phyloP scores from a whole-genome alignment of 2,113 vertebrate genomes.

The Astatoreochromis straeleni region DNA sequence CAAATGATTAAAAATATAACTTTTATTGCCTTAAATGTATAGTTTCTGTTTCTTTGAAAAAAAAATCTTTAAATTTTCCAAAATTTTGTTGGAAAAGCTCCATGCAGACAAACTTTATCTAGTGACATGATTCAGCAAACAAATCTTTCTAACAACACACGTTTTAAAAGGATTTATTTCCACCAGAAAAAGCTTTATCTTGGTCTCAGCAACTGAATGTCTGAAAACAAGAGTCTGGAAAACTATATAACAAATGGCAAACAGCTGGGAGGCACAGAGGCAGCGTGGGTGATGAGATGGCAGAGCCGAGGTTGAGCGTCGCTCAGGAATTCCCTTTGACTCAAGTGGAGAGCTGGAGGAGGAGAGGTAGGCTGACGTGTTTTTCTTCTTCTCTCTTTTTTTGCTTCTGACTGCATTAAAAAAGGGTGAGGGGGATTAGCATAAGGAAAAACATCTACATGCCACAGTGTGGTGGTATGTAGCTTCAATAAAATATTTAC shows the following conservation, averaged over 20 bases:
- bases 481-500: slow-evolving; percentile 7
- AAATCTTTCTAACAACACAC: not conserved
- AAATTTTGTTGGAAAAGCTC: not conserved
- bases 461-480: not conserved
- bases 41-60: not conserved
- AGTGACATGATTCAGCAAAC: not conserved
- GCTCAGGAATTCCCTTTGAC: slow-evolving; percentile 59
- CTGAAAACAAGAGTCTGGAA: not conserved
- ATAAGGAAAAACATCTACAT: not conserved
- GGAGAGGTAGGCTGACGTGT: not conserved
- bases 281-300: slow-evolving; percentile 35
- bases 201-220: not conserved
- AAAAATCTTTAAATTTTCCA: not conserved
- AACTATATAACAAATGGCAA: not conserved
- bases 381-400: not conserved
- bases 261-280: slow-evolving; percentile 29
- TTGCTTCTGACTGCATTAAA: not conserved
- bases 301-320: not conserved
- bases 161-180: not conserved
- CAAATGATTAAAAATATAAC: not conserved
- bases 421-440: not conserved
- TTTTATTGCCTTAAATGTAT: not conserved
- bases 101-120: not conserved
- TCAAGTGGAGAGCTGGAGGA: slow-evolving; percentile 12
- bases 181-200: not conserved